A percentile compares a stretch with the other conserved stretches of the same genome.
Conservation (phyloP, 1,140 invertebrate genomes). For the Drosophila elegans region DNA sequence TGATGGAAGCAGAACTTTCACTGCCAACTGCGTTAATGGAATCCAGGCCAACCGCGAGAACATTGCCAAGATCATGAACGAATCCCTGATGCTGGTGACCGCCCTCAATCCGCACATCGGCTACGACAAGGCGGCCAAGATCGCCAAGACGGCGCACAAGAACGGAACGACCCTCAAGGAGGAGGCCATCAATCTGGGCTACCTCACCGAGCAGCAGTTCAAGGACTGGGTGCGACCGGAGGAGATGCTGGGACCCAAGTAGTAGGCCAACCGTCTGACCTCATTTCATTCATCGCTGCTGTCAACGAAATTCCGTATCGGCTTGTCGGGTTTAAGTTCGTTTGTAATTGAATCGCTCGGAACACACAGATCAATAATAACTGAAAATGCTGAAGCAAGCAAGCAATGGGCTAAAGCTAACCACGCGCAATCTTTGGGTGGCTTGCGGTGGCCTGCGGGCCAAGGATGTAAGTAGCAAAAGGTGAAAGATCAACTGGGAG, state of each 20-base stretch:
- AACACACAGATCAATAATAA: slow-evolving; percentile 8
- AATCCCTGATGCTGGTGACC: slow-evolving; percentile 99
- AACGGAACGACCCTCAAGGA: slow-evolving; percentile 96
- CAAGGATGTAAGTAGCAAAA: slow-evolving; percentile 3
- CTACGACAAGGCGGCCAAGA: slow-evolving; percentile 98
- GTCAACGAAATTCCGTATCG: slow-evolving; percentile 1
- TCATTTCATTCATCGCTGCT: not conserved
- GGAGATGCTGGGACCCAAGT: slow-evolving; percentile 97
- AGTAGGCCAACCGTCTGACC: slow-evolving; percentile 85
- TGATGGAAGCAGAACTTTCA: slow-evolving; percentile 94
- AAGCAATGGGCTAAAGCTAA: not conserved
- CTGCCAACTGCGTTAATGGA: slow-evolving; percentile 96
- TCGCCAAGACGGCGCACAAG: slow-evolving; percentile 99
- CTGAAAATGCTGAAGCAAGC: slow-evolving; percentile 25
- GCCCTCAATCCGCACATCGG: slow-evolving; percentile 99
- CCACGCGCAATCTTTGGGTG: slow-evolving; percentile 1
- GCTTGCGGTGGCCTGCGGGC: not conserved
- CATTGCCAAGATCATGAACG: slow-evolving; percentile 94
- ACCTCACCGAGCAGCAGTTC: slow-evolving; percentile 95
- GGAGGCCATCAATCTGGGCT: slow-evolving; percentile 95
- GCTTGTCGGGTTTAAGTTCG: not conserved
- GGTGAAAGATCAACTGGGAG: no score
- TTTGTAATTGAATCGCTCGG: slow-evolving; percentile 7
- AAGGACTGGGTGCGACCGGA: slow-evolving; percentile 97
- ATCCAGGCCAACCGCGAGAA: slow-evolving; percentile 94